A percentile compares a stretch with the other conserved stretches of the same genome.
These are phyloP conservation scores for Falcunculus frontatus DNA, from an alignment of 2,113 vertebrate species.

Conservation along the genomic window DNA sequence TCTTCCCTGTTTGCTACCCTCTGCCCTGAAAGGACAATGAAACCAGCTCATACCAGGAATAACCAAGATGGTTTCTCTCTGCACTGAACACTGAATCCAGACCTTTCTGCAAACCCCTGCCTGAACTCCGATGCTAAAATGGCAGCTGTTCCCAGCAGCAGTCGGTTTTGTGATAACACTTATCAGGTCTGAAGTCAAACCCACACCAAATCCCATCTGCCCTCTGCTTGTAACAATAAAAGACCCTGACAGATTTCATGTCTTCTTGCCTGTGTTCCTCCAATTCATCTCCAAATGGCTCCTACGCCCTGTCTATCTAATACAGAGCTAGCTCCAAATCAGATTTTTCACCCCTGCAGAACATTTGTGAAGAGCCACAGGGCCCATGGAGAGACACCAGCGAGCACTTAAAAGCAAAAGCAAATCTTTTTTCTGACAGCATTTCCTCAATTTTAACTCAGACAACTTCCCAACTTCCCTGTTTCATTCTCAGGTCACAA, in stretches of 20 bases:
- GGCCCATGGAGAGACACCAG: not conserved
- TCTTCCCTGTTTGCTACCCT: not conserved
- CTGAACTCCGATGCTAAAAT: not conserved
- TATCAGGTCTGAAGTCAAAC: slow-evolving; percentile 9
- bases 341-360: slow-evolving; percentile 28
- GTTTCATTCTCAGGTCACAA: not conserved
- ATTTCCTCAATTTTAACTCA: slow-evolving; percentile 18
- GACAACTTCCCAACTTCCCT: slow-evolving; percentile 1
- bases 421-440: slow-evolving; percentile 26
- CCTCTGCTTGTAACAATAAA: slow-evolving; percentile 22
- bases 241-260: slow-evolving; percentile 28
- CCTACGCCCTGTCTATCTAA: not conserved
- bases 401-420: slow-evolving; percentile 28
- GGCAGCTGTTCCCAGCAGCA: not conserved
- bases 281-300: slow-evolving; percentile 45
- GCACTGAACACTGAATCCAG: not conserved
- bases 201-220: slow-evolving; percentile 4
- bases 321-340: slow-evolving; percentile 18
- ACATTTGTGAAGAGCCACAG: not conserved
- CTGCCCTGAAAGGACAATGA: not conserved
- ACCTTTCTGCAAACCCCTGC: not conserved
- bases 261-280: slow-evolving; percentile 30
- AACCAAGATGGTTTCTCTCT: not conserved
- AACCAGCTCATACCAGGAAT: not conserved
- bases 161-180: slow-evolving; percentile 11